Percentiles rank a stretch among this genome's conserved stretches.
Evolutionary conservation across 2,113 vertebrate species (phyloP).

Genomic region (Cynopterus brachyotis): DNA sequence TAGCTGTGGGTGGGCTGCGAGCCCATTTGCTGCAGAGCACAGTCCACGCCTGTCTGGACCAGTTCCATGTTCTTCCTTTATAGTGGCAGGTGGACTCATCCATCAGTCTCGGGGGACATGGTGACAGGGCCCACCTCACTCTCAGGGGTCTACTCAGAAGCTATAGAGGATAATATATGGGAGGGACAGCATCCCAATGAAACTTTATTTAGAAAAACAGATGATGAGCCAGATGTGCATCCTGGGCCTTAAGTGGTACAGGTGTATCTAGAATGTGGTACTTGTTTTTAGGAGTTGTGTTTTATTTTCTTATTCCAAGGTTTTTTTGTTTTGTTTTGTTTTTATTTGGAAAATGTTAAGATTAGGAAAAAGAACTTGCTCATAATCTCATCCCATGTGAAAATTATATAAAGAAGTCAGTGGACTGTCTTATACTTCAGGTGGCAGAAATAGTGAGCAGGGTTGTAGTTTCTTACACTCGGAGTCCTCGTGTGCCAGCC

Average conservation of each 20-base stretch:
- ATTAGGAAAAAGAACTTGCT: background rate
- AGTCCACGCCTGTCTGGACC: background rate
- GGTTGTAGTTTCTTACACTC: background rate
- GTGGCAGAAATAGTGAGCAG: too few species aligned
- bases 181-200: background rate
- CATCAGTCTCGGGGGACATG: background rate
- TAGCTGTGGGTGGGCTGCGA: rapidly evolving
- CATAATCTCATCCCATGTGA: background rate
- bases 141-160: background rate
- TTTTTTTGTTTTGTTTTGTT: background rate
- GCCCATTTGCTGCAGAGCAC: rapidly evolving
- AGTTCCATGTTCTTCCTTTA: background rate
- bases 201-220: background rate
- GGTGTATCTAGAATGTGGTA: background rate
- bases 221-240: background rate
- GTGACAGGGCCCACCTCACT: background rate
- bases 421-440: too few species aligned
- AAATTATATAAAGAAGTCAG: background rate
- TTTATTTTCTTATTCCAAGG: background rate
- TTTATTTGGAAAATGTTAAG: background rate
- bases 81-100: background rate
- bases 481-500: background rate
- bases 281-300: background rate
- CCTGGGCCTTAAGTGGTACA: background rate
- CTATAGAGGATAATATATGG: background rate